These are phyloP conservation scores for Pentamera pediparva DNA, from an alignment of 53 echinoderm and acorn worm genomes.

Conservation along the genomic window DNA sequence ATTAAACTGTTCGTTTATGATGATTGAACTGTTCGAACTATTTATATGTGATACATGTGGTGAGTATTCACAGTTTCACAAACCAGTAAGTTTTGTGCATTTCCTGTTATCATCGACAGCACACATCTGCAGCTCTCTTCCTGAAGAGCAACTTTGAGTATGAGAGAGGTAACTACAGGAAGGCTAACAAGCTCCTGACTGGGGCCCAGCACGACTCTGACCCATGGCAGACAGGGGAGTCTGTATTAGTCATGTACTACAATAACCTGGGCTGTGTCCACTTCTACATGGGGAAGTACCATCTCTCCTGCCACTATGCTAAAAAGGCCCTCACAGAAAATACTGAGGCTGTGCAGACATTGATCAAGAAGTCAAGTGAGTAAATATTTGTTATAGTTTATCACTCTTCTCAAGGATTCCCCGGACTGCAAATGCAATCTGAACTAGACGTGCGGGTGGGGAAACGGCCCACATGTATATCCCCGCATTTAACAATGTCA, in stretches of 20 bases:
- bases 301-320: conserved; percentile 81
- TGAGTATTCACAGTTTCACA: too few species aligned
- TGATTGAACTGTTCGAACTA: too few species aligned
- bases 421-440: too few species aligned
- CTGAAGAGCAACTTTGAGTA: conserved; percentile 98
- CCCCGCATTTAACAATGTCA: too few species aligned
- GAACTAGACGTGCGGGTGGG: too few species aligned
- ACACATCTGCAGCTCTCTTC: conserved; percentile 73
- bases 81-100: too few species aligned
- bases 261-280: conserved; percentile 81
- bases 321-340: conserved; percentile 83
- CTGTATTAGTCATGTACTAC: conserved; percentile 83
- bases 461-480: too few species aligned
- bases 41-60: too few species aligned
- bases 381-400: too few species aligned
- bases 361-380: conserved; percentile 74
- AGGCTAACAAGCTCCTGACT: conserved; percentile 95
- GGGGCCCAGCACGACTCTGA: conserved; percentile 69
- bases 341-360: conserved; percentile 60
- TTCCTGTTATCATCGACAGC: conserved; percentile 14
- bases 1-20: background rate
- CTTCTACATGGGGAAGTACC: conserved; percentile 94
- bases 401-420: too few species aligned
- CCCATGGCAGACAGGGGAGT: conserved; percentile 74
- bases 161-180: conserved; percentile 86